phyloP scores from a whole-genome alignment of 2,113 vertebrate species.

The Microcebus griseorufus region DNA sequence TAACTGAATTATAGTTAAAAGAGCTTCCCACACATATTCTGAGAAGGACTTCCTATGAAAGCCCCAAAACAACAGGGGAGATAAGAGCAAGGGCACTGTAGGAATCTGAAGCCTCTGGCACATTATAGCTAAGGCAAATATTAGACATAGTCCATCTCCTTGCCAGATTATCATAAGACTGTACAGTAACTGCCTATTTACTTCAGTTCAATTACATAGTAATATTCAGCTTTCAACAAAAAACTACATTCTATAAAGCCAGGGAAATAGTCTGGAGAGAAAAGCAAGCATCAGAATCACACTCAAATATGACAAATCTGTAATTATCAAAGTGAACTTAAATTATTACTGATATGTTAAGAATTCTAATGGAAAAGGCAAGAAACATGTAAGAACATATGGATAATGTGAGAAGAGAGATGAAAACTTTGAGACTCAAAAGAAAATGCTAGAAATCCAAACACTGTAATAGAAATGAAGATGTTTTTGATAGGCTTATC shows the following conservation, averaged over 20 bases:
- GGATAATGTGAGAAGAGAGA: not conserved
- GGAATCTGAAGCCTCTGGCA: not conserved
- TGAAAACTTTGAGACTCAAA: not conserved
- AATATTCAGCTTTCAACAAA: not conserved
- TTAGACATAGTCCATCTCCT: not conserved
- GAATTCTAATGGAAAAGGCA: not conserved
- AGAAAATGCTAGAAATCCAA: not conserved
- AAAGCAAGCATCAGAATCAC: not conserved
- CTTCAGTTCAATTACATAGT: not conserved
- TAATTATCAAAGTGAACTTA: not conserved
- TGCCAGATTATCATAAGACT: not conserved
- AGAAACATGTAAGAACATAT: not conserved
- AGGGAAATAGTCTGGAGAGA: not conserved
- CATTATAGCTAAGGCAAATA: not conserved
- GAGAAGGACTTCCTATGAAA: not conserved
- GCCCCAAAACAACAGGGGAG: not conserved
- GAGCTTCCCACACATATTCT: not conserved
- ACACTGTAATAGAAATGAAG: not conserved
- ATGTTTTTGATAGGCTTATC: not conserved
- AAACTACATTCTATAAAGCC: not conserved
- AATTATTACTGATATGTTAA: not conserved
- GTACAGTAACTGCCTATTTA: not conserved
- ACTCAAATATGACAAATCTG: not conserved
- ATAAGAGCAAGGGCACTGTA: not conserved
- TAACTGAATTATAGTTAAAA: not conserved